Percentiles rank a stretch among this genome's conserved stretches.
phyloP scores from a whole-genome alignment of 2,888 invertebrate species.

The Temnothorax unifasciatus region DNA sequence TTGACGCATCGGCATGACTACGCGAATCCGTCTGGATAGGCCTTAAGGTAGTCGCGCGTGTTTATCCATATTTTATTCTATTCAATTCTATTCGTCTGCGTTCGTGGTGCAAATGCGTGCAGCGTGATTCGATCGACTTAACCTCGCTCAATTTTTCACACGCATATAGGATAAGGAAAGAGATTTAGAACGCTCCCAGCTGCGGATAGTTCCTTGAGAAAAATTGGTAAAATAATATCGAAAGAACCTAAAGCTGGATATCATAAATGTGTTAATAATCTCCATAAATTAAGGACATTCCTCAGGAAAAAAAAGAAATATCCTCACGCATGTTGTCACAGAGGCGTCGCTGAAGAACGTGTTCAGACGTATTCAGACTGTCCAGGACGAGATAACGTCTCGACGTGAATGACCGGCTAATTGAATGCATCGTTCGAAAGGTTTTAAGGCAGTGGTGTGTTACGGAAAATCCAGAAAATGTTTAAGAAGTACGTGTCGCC shows the following conservation, averaged over 20 bases:
- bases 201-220: not conserved
- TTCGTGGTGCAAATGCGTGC: not conserved
- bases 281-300: not conserved
- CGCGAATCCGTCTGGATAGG: not conserved
- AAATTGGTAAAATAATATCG: not conserved
- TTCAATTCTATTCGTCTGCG: too few relatives aligned
- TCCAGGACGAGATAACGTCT: not conserved
- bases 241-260: not conserved
- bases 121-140: not conserved
- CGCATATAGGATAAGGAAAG: not conserved
- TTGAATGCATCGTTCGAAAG: conserved; percentile 58
- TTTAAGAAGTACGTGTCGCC: conserved; percentile 86
- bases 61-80: not conserved
- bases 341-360: not conserved
- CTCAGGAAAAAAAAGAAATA: not conserved
- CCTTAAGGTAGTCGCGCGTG: not conserved
- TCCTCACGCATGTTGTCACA: not conserved
- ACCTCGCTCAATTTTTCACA: not conserved
- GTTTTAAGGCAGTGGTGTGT: conserved; percentile 5
- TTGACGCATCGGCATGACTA: not conserved
- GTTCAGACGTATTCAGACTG: not conserved
- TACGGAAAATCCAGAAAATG: conserved; percentile 81
- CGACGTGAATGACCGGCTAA: conserved; percentile 3
- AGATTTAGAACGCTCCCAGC: not conserved
- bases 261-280: conserved; percentile 5